Percentiles rank a stretch among this genome's conserved stretches.
Conservation (phyloP, 2,888 invertebrate species). For the Dascillus cervinus region DNA sequence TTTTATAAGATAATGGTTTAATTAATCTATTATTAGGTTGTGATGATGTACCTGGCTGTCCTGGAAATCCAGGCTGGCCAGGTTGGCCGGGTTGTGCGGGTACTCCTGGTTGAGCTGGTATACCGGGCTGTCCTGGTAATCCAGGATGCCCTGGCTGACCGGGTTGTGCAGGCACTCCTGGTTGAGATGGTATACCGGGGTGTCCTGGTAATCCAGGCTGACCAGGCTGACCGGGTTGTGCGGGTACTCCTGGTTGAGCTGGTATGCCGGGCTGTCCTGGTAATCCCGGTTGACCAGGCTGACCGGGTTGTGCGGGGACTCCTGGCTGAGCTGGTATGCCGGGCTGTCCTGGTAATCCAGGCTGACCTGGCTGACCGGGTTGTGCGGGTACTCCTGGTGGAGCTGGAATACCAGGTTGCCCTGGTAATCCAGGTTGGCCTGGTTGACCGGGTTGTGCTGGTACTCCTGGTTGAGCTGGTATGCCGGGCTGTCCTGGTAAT, state of each 20-base stretch:
- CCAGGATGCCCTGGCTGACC: neutral
- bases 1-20: conserved; percentile 6
- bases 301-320: neutral
- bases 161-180: neutral
- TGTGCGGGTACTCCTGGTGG: neutral
- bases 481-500: neutral
- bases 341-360: conserved; percentile 7
- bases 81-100: conserved; percentile 15
- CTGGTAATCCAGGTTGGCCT: neutral
- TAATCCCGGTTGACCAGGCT: neutral
- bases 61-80: conserved; percentile 10
- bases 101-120: conserved; percentile 6
- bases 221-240: neutral
- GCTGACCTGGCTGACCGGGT: conserved; percentile 9
- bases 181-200: neutral
- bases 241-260: neutral
- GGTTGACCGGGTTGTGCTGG: neutral
- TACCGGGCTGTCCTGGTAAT: neutral
- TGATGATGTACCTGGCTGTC: conserved; percentile 14
- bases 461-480: neutral
- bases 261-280: neutral
- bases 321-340: conserved; percentile 6
- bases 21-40: conserved; percentile 10
- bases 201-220: neutral
- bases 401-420: neutral